A percentile compares a stretch with the other conserved stretches of the same genome.
These are phyloP conservation scores for Sinosuthora webbiana DNA, from an alignment of 2,113 vertebrate species.

Conservation along the genomic window DNA sequence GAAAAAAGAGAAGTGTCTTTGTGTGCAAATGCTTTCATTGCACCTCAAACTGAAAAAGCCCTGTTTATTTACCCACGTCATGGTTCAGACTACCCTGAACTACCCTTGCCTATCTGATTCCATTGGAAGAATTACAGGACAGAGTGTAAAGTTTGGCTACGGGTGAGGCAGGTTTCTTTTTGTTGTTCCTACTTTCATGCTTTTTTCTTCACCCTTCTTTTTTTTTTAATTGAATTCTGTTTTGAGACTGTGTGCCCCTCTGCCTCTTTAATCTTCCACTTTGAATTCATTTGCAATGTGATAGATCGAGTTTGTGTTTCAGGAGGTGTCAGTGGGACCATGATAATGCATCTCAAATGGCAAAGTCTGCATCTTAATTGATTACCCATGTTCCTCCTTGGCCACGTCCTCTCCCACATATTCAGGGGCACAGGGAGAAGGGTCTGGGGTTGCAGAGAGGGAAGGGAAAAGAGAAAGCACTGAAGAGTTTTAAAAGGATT, in stretches of 20 bases:
- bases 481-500: constrained; percentile 63
- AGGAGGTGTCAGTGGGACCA: constrained; percentile 45
- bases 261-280: constrained; percentile 36
- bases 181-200: background rate
- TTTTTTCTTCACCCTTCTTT: background rate
- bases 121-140: background rate
- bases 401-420: background rate
- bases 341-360: constrained; percentile 52
- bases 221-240: background rate
- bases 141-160: background rate
- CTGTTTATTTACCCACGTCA: background rate
- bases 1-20: background rate
- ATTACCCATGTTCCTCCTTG: constrained; percentile 53
- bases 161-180: background rate
- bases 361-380: constrained; percentile 54
- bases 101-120: background rate
- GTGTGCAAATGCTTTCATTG: background rate
- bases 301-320: constrained; percentile 44
- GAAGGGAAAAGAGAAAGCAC: background rate
- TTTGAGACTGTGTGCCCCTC: background rate
- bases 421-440: background rate
- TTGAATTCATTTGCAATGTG: constrained; percentile 56
- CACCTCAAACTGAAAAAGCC: background rate
- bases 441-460: background rate
- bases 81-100: background rate